Evolutionary conservation across 2,888 invertebrate genomes (phyloP), one percentile per base, ranked within the genome.

Genomic region (Allophyes oxyacanthae): DNA sequence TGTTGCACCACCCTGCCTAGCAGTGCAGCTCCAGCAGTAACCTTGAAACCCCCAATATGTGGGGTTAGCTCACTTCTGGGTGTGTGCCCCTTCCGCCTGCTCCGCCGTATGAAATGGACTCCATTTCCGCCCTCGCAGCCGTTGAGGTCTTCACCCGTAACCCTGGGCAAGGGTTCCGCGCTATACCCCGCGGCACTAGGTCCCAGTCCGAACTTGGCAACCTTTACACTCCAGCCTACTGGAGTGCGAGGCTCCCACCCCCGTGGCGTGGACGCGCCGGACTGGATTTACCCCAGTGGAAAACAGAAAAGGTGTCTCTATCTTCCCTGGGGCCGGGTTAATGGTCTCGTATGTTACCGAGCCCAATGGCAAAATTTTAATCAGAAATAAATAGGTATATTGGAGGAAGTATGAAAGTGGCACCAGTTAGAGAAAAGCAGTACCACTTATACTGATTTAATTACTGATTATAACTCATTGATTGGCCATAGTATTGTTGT

Each of bases 81-180:
- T 9, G 6, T 8, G 32, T 44, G 51, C 50, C 41, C 15, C 50
- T 15, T 48, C 38, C 43, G 43, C 43, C 43, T 13, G 13, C 14
- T 33, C 13, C 43, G 33, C 43, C 43, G 43, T 44, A 44, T 6
- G 43, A 20, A 3, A 44, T 30, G 15, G 4, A 10, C 13, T 14
- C 13, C 41, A 11, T 58, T 53, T 59, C 58, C 42, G 38, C 51
- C 42, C 9, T 33, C 3, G 13, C 15, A 25, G 30, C 45, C 54
- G 49, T 62, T 53, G 14, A 46, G 30, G 46, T 58, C 33, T 46
- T 50, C 46, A 57, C 62, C 62, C 49, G 53, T 53, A 53, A 53
- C 50, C 50, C 56, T 38, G 50, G 54, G 62, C 53, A 44, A 2
- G 58, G 57, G 46, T n/a, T 20, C 38, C 42, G 32, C 36, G 54